These are phyloP conservation scores for Eupsilia transversa DNA, from an alignment of 2,888 invertebrate species.

Conservation along the genomic window DNA sequence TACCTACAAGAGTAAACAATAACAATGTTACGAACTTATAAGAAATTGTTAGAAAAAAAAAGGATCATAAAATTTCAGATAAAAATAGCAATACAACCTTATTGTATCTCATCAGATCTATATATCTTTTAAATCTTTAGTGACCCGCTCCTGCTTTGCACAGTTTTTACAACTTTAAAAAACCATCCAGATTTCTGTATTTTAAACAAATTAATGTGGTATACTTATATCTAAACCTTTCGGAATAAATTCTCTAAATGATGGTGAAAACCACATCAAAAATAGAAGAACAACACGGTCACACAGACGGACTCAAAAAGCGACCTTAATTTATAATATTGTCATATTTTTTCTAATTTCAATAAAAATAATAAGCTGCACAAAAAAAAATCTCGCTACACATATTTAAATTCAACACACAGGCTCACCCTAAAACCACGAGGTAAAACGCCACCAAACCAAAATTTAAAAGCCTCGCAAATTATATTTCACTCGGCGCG, in stretches of 20 bases:
- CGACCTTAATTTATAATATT: not conserved
- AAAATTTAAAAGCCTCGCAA: constrained; percentile 46
- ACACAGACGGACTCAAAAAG: not conserved
- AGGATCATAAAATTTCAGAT: not conserved
- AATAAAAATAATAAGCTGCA: not conserved
- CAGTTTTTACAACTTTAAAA: not conserved
- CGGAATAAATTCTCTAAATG: not conserved
- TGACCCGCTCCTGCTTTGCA: not conserved
- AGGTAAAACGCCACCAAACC: constrained; percentile 26
- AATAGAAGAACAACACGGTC: not conserved
- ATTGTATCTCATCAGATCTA: not conserved
- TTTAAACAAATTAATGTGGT: too few relatives aligned
- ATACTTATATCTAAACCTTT: too few relatives aligned
- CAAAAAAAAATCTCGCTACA: constrained; percentile 22
- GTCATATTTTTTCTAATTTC: not conserved
- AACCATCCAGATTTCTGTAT: not conserved
- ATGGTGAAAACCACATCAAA: not conserved
- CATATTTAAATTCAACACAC: constrained; percentile 22
- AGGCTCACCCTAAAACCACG: constrained; percentile 11
- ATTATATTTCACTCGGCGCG: constrained; percentile 53
- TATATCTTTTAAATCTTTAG: not conserved
- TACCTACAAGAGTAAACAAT: not conserved
- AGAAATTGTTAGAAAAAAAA: not conserved
- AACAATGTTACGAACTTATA: not conserved
- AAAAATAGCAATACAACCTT: not conserved